These are phyloP conservation scores for Xyliphius kryptos DNA, from an alignment of 2,113 vertebrate species.

Conservation along the genomic window DNA sequence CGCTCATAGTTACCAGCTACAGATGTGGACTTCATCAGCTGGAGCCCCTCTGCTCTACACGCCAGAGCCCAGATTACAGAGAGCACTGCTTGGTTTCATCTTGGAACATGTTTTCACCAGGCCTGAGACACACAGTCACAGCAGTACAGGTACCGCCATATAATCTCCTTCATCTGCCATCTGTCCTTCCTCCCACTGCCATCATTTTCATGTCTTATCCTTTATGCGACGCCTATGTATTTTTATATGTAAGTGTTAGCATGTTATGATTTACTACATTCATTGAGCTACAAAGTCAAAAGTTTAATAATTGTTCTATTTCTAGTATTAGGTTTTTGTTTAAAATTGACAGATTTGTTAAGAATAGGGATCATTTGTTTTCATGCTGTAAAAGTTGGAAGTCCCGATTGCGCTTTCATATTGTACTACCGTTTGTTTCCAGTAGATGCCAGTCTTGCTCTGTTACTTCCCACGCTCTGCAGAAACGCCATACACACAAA, in stretches of 20 bases:
- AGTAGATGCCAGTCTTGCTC: conserved; percentile 61
- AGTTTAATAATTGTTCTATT: no score
- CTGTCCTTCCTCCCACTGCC: no score
- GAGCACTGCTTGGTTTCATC: conserved; percentile 71
- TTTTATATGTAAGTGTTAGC: no score
- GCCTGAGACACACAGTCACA: conserved; percentile 52
- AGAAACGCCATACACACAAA: no score
- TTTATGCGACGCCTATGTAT: no score
- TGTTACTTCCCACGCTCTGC: neutral
- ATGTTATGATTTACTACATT: no score
- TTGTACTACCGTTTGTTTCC: conserved; percentile 18
- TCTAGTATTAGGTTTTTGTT: neutral
- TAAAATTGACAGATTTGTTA: neutral
- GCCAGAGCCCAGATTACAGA: conserved; percentile 71
- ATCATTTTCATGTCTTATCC: no score
- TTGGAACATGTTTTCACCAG: conserved; percentile 65
- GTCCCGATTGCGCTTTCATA: no score
- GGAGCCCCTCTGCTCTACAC: conserved; percentile 59
- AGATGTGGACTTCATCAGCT: conserved; percentile 57
- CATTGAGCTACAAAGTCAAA: no score
- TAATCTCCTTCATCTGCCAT: no score
- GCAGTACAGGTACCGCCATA: conserved; percentile 59
- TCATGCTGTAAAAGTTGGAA: no score
- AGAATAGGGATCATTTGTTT: no score
- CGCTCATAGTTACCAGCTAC: conserved; percentile 73